Evolutionary conservation across 2,113 vertebrate species (phyloP).

Genomic region (Laticauda laticaudata): DNA sequence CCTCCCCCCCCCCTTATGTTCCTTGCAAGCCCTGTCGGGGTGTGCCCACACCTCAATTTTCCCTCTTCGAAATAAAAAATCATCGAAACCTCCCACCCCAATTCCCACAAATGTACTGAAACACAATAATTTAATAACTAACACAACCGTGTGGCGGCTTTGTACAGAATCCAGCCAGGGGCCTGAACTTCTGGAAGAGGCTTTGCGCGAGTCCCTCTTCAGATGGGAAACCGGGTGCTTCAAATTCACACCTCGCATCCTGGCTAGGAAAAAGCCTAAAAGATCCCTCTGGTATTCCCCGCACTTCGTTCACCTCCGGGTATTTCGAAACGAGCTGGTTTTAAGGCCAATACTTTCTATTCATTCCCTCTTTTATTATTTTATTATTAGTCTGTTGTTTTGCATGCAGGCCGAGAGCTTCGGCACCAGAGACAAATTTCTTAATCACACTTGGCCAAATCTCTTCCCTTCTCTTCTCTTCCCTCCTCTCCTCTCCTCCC

Average conservation of each 20-base stretch:
- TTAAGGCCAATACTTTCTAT: neutral
- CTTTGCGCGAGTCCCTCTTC: neutral
- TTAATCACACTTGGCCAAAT: neutral
- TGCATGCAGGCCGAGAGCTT: neutral
- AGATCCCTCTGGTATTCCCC: neutral
- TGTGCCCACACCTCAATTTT: neutral
- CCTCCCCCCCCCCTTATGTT: neutral
- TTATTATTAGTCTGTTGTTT: neutral
- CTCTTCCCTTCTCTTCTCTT: too few relatives aligned
- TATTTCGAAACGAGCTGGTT: neutral
- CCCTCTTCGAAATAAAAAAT: neutral
- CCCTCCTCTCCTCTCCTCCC: too few relatives aligned
- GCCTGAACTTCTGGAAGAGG: neutral
- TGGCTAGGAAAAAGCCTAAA: neutral
- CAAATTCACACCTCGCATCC: neutral
- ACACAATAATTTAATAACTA: neutral
- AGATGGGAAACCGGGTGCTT: neutral
- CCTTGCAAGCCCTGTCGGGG: neutral
- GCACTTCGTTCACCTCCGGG: neutral
- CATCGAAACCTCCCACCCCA: neutral
- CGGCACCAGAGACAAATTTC: neutral
- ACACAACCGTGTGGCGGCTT: neutral
- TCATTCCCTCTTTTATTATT: neutral
- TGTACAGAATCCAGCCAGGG: neutral
- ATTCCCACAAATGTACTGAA: neutral